Evolutionary conservation across 2,888 invertebrate genomes (phyloP), one percentile per base, ranked within the genome.

Genomic region (Polia nebulosa): DNA sequence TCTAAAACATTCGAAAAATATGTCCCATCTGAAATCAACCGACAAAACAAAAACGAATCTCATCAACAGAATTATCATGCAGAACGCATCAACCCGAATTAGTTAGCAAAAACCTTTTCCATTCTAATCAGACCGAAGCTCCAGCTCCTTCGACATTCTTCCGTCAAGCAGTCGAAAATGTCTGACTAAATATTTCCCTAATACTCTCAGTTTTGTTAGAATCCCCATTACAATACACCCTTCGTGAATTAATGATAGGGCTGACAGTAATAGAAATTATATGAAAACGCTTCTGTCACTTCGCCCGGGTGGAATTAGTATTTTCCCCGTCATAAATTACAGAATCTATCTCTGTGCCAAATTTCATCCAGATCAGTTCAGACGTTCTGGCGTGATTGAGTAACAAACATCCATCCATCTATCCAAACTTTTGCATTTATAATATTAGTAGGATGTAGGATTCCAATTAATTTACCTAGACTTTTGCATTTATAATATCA

Each of bases 201-300:
- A 79, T 83, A 63, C 55, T 62, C 53, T 32, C 60, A 69, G 64
- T 81, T 84, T 78, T 78, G 84, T 77, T 82, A 85, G 75, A 86
- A 85, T 80, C 45, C 75, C 59, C 81, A 83, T 83, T 79, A 78
- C 59, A 66, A 83, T 80, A 78, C 75, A 73, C 76, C 64, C 59
- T 60, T 58, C 13, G 15, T 11, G 20, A 72, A 66, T 75, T 47
- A 55, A 44, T 52, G 25, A 17, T 56, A 78, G 78, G 78, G 78
- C 22, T 70, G 78, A 0, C 75, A 32, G 17, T 7, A 44, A 57
- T 13, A 25, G 9, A 11, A 32, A 20, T 13, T 1, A 1, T 22
- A 22, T 20, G 2, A 15, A 45, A 32, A 34, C n/a, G n/a, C n/a
- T n/a, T n/a, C n/a, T n/a, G n/a, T n/a, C n/a, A n/a, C n/a, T n/a